Conservation (phyloP, 2,797 vertebrate species). For the Microctenopoma steveboyesi region DNA sequence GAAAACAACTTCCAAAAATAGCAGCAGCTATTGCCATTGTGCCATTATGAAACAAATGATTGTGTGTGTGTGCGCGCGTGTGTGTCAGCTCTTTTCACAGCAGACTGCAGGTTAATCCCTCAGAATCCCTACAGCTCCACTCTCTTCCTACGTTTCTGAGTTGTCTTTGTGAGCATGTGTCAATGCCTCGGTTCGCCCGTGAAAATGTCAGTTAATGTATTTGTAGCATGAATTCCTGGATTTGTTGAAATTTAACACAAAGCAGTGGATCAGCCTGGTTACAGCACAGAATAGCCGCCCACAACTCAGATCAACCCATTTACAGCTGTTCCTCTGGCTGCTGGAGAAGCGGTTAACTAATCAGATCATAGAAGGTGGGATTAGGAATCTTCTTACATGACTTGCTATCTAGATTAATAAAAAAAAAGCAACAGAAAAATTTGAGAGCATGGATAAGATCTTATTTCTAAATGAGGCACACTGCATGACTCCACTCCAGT, state of each 20-base stretch:
- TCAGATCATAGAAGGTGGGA: conserved; percentile 10
- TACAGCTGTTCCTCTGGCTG: conserved; percentile 13
- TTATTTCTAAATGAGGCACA: background rate
- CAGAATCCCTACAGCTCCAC: conserved; percentile 23
- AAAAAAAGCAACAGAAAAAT: background rate
- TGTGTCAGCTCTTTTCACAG: conserved; percentile 44
- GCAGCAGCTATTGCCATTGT: conserved; percentile 53
- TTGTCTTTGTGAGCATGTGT: conserved; percentile 27
- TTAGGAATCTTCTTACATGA: conserved; percentile 13
- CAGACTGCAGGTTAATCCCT: conserved; percentile 58
- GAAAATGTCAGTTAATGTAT: conserved; percentile 8
- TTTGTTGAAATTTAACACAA: conserved; percentile 5
- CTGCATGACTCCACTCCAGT: background rate
- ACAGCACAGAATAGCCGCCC: conserved; percentile 1
- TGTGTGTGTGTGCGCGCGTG: conserved; percentile 20
- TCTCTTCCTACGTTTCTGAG: conserved; percentile 18
- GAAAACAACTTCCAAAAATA: conserved; percentile 71
- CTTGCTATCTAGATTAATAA: background rate
- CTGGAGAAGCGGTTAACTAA: conserved; percentile 8
- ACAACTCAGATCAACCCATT: conserved; percentile 12
- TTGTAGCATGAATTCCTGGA: background rate
- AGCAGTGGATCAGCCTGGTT: conserved; percentile 3
- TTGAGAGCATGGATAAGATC: background rate
- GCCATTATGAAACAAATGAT: conserved; percentile 58
- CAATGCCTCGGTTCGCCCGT: conserved; percentile 12